Evolutionary conservation across 2,113 vertebrate genomes (phyloP), one percentile per base, ranked within the genome.

Genomic region (Nesogale talazaci): DNA sequence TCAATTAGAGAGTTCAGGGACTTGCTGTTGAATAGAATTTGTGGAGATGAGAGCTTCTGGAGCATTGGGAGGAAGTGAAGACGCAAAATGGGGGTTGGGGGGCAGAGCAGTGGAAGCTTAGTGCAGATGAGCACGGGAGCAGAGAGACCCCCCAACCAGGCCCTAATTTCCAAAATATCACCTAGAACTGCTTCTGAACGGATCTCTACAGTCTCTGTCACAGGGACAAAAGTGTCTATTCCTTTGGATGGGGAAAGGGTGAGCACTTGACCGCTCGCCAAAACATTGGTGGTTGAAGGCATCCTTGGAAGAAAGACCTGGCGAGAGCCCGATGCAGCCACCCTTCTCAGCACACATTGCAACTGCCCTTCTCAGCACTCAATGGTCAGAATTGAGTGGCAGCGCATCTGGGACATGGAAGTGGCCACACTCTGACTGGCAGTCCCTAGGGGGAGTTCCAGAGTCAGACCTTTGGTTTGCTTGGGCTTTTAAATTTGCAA

Each of bases 1-100:
- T 98, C 98, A 98, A 98, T 98, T 98, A 98, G 94, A 98, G 97
- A 97, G 98, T 98, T 98, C 98, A 98, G 98, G 97, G 96, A 97
- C 96, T 97, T 85, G 83, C 95, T 96, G 97, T 94, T 97, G 98
- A 97, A 97, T 95, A 92, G 97, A 96, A 97, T 97, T 95, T 97
- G 97, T 94, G 96, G 97, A 97, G 97, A 98, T 96, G 94, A 98
- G 97, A 98, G 97, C 96, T 96, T 95, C 97, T 91, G 97, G 96
- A 96, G 95, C 95, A 89, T 95, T 80, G 89, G 96, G 96, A 94
- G 17, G 92, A 85, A 94, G 82, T 87, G 91, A 81, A 84, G 83
- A 76, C 27, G 20, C 9, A 93, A 93, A 94, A 92, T 77, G 38
- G 69, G n/a, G n/a, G 76, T 61, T 65, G 22, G 72, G 46, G 16